Evolutionary conservation across 2,113 vertebrate genomes (phyloP).

Genomic region (Butastur rufipennis): DNA sequence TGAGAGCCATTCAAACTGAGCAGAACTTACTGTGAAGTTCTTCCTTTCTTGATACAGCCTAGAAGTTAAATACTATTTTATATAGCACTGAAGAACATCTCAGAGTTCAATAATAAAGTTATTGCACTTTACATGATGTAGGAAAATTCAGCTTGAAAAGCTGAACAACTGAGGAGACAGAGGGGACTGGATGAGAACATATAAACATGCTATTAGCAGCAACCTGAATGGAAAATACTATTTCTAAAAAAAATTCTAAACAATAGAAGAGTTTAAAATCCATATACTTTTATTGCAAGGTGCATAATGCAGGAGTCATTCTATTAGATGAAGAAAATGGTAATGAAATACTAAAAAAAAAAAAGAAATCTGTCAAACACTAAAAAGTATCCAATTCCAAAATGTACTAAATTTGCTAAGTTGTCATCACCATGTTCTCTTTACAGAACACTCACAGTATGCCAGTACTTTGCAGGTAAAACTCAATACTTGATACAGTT

Average conservation of each 20-base stretch:
- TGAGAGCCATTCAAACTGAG: background rate
- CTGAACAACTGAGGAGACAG: background rate
- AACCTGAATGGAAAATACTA: background rate
- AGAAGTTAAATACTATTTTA: background rate
- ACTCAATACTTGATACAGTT: background rate
- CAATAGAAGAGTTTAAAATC: background rate
- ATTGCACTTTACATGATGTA: background rate
- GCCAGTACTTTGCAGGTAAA: background rate
- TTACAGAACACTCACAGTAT: background rate
- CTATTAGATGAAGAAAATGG: background rate
- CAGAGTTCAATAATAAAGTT: background rate
- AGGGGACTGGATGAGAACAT: background rate
- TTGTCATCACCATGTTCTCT: background rate
- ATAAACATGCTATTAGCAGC: background rate
- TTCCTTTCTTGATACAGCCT: background rate
- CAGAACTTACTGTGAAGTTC: background rate
- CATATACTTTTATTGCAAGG: background rate
- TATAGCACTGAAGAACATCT: background rate
- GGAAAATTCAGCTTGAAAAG: background rate
- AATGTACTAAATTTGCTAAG: background rate
- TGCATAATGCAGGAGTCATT: background rate
- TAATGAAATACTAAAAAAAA: background rate
- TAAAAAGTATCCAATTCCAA: background rate
- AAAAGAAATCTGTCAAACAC: background rate
- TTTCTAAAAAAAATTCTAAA: background rate